phyloP scores from a whole-genome alignment of 2,888 invertebrate genomes.

The Heteromyza rotundicornis region DNA sequence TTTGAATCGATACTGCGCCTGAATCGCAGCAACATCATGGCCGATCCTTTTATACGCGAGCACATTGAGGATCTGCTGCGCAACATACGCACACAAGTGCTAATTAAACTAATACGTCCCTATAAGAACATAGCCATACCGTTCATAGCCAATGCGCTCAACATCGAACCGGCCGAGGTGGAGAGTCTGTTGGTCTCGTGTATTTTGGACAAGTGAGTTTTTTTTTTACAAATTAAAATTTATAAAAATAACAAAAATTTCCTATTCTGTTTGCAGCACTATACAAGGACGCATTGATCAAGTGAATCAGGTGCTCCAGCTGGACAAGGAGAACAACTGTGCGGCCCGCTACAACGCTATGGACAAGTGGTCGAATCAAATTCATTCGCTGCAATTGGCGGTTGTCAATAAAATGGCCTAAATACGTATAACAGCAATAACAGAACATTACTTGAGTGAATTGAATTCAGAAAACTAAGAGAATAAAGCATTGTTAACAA shows the following conservation, averaged over 20 bases:
- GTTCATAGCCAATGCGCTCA: conserved; percentile 93
- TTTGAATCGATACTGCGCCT: conserved; percentile 96
- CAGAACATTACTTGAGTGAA: conserved; percentile 5
- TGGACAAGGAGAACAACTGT: conserved; percentile 80
- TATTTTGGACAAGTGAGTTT: conserved; percentile 90
- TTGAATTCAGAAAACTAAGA: background rate
- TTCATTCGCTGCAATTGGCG: conserved; percentile 84
- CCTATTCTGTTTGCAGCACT: conserved; percentile 71
- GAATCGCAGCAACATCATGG: conserved; percentile 96
- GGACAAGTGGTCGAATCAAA: conserved; percentile 95
- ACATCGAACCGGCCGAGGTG: conserved; percentile 93
- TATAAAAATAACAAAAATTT: background rate
- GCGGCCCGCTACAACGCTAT: conserved; percentile 89
- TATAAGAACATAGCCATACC: conserved; percentile 98
- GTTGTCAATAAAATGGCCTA: conserved; percentile 93
- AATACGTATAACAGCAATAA: conserved; percentile 36
- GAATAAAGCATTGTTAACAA: background rate
- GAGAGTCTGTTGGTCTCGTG: conserved; percentile 96
- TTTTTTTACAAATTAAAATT: background rate
- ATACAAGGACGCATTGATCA: conserved; percentile 90
- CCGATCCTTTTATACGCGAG: conserved; percentile 97
- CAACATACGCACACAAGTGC: conserved; percentile 96
- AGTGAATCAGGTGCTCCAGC: conserved; percentile 90
- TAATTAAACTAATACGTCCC: conserved; percentile 95
- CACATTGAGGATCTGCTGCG: conserved; percentile 96